These are phyloP conservation scores for Dryobota labecula DNA, from an alignment of 2,888 invertebrate species.

Conservation along the genomic window DNA sequence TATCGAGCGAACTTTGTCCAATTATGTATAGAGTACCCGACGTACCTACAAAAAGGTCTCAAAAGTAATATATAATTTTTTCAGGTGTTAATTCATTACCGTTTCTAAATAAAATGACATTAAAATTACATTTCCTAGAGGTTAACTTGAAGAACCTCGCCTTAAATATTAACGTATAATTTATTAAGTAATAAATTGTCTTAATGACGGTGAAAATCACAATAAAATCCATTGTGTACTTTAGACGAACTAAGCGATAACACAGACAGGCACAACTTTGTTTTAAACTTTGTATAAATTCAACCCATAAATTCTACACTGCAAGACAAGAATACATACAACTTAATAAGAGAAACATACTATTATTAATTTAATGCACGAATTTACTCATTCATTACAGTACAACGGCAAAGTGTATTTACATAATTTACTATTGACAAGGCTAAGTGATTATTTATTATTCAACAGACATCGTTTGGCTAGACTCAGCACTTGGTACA, in stretches of 20 bases:
- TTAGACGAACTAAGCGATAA: background rate
- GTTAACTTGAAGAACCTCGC: no score
- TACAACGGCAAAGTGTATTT: constrained; percentile 62
- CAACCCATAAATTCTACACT: background rate
- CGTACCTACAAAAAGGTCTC: no score
- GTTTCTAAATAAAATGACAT: no score
- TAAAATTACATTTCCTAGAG: no score
- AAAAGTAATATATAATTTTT: no score
- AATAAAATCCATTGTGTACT: background rate
- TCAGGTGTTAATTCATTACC: no score
- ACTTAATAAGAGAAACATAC: constrained; percentile 16
- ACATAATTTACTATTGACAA: constrained; percentile 71
- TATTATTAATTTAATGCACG: constrained; percentile 31
- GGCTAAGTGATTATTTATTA: constrained; percentile 70
- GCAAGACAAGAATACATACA: constrained; percentile 8
- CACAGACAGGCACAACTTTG: background rate
- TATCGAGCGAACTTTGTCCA: no score
- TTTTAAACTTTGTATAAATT: background rate
- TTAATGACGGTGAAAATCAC: background rate
- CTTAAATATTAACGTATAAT: no score
- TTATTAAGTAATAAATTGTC: no score
- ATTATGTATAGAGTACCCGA: no score
- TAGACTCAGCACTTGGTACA: constrained; percentile 23
- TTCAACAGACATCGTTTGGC: constrained; percentile 62
- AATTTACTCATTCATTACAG: constrained; percentile 56